Conservation (phyloP, 2,888 invertebrate genomes). For the Hirtodrosophila cameraria region DNA sequence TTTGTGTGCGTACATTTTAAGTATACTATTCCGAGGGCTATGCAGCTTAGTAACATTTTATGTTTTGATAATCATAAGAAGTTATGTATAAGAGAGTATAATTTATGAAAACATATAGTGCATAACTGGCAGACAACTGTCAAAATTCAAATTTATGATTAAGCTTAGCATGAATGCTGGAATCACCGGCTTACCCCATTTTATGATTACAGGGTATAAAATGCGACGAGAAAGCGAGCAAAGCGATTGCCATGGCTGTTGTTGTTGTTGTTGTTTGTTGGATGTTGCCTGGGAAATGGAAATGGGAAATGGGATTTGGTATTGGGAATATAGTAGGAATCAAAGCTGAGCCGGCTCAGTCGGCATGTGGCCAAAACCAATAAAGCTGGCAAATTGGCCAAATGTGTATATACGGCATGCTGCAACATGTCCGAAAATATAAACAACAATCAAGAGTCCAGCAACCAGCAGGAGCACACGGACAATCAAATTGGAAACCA, state of each 20-base stretch:
- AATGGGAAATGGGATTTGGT: slow-evolving; percentile 51
- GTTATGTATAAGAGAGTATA: no score
- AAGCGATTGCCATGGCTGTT: slow-evolving; percentile 48
- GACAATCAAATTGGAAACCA: slow-evolving; percentile 38
- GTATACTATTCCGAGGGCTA: no score
- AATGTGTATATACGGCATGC: slow-evolving; percentile 61
- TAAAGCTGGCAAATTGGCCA: slow-evolving; percentile 69
- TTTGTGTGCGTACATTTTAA: no score
- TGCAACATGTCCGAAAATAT: slow-evolving; percentile 57
- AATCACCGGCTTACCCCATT: no score
- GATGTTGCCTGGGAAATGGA: slow-evolving; percentile 47
- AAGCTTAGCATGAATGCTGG: no score
- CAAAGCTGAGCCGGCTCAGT: slow-evolving; percentile 60
- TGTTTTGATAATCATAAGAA: no score
- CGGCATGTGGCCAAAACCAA: slow-evolving; percentile 69
- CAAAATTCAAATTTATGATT: no score
- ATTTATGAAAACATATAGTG: no score
- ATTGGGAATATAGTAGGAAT: slow-evolving; percentile 53
- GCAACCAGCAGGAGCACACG: slow-evolving; percentile 12
- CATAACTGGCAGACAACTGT: no score
- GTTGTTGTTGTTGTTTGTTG: slow-evolving; percentile 32
- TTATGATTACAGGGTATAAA: not conserved
- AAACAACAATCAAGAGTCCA: slow-evolving; percentile 53
- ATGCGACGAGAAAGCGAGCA: slow-evolving; percentile 40
- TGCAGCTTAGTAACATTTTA: no score